phyloP scores from a whole-genome alignment of 2,797 vertebrate genomes.

The Alectoris magna region DNA sequence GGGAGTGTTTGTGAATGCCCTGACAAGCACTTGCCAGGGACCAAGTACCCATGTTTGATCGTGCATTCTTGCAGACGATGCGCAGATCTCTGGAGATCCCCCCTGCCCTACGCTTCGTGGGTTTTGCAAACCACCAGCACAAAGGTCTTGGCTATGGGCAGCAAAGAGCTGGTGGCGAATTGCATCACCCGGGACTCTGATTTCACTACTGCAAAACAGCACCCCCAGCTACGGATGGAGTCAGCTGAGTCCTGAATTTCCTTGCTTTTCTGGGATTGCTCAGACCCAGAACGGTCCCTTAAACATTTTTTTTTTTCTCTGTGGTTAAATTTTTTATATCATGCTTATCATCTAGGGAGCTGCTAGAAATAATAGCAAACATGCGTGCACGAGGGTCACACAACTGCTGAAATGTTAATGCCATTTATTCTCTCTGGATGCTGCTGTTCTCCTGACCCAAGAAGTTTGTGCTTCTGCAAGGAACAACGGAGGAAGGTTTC shows the following conservation, averaged over 20 bases:
- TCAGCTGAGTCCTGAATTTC: slow-evolving; percentile 14
- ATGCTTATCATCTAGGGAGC: slow-evolving; percentile 53
- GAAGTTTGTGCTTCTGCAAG: neutral
- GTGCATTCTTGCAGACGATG: neutral
- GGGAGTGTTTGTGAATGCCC: neutral
- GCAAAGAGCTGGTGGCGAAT: neutral
- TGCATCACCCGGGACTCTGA: neutral
- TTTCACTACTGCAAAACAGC: slow-evolving; percentile 39
- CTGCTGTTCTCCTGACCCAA: slow-evolving; percentile 27
- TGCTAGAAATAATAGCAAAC: slow-evolving; percentile 65
- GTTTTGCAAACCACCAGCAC: neutral
- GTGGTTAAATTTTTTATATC: slow-evolving; percentile 62
- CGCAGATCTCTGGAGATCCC: neutral
- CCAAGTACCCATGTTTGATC: fast-evolving
- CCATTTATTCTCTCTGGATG: slow-evolving; percentile 38
- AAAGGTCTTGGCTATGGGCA: neutral
- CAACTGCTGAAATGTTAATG: slow-evolving; percentile 61
- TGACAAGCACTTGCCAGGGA: fast-evolving
- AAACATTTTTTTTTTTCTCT: neutral
- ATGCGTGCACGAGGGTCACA: slow-evolving; percentile 20
- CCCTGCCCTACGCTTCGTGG: neutral
- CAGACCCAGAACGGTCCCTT: neutral
- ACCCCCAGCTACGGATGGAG: slow-evolving; percentile 7
- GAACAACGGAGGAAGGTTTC: neutral
- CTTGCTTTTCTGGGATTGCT: slow-evolving; percentile 30